Percentiles rank a stretch among this genome's conserved stretches.
Evolutionary conservation across 2,797 vertebrate species (phyloP).

Genomic region (Sebastolobus altivelis): DNA sequence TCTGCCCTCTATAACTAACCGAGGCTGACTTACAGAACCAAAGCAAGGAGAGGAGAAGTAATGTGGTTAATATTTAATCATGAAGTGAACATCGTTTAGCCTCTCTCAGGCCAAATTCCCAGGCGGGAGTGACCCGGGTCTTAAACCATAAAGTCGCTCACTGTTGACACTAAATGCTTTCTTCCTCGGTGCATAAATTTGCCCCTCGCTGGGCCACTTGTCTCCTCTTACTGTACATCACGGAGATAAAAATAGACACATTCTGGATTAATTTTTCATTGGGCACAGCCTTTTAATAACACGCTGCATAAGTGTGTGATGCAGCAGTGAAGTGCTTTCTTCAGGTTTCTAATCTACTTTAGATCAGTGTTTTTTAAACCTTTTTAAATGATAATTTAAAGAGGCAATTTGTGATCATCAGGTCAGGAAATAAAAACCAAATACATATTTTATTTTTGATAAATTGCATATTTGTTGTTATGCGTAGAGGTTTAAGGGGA

Average conservation of each 20-base stretch:
- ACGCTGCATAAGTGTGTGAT: not conserved
- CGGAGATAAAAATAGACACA: conserved; percentile 52
- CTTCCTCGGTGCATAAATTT: conserved; percentile 35
- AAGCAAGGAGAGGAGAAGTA: conserved; percentile 60
- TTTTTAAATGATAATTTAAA: not conserved
- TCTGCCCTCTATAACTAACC: conserved; percentile 16
- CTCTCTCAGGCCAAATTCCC: conserved; percentile 41
- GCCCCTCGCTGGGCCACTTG: conserved; percentile 37
- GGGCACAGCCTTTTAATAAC: conserved; percentile 2
- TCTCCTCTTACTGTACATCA: conserved; percentile 38
- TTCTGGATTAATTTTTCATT: conserved; percentile 58
- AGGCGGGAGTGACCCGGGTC: conserved; percentile 23
- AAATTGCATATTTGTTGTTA: not conserved
- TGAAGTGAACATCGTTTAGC: conserved; percentile 57
- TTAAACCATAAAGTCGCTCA: conserved; percentile 20
- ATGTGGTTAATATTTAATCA: conserved; percentile 75
- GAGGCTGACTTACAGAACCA: conserved; percentile 17
- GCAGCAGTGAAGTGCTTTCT: conserved; percentile 1
- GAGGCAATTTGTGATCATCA: not conserved
- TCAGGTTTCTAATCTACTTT: not conserved
- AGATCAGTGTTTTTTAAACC: not conserved
- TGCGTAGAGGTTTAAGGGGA: not conserved
- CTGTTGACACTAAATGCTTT: conserved; percentile 42
- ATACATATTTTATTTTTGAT: conserved; percentile 8
- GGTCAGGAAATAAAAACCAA: not conserved